Base-by-base conservation (phyloP, 2,113 vertebrate genomes). In the Riparia riparia region DNA sequence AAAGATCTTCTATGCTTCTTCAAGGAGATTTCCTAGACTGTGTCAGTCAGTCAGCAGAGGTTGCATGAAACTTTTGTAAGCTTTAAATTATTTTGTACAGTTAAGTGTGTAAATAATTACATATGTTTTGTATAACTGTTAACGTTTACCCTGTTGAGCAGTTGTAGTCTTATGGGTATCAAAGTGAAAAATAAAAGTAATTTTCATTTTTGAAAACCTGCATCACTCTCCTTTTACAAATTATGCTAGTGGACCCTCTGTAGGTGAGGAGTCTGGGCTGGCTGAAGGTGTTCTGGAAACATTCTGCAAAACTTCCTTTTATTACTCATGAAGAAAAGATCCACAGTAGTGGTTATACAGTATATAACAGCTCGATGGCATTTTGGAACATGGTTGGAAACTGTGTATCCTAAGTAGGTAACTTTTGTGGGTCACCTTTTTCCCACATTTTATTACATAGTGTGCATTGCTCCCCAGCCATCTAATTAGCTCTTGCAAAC, bases 21-120 rank as follows among this genome's bases (percentile, higher is more conserved):
- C 95, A 94, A 97, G 98, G 99, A 99, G 97, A 96, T 98, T 97
- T 95, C 96, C 94, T 96, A 97, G 99, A 99, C 99, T 99, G 99
- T 98, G 99, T 99, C 99, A 99, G 99, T 99, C 99, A 99, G 99
- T 99, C 99, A 98, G 39, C 81, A 96, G 94, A 96, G 90, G 88
- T 93, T 97, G 97, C 96, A 95, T 98, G 92, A 96, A 97, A 97
- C 96, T 98, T 98, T 98, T 98, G 87, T 98, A 98, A 98, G 95
- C 96, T 94, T 97, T 98, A 98, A 98, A 97, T 98, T 98, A 98
- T 98, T 98, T 98, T 98, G 98, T 98, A 98, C 97, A 98, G 97
- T 97, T 97, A 96, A 96, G 92, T 93, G 86, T 98, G 97, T 98
- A 98, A 97, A 98, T 98, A 97, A 50, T 95, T 90, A 70, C 93